Evolutionary conservation across 2,888 invertebrate species (phyloP), one percentile per base, ranked within the genome.

Genomic region (Drosophila neutralis): DNA sequence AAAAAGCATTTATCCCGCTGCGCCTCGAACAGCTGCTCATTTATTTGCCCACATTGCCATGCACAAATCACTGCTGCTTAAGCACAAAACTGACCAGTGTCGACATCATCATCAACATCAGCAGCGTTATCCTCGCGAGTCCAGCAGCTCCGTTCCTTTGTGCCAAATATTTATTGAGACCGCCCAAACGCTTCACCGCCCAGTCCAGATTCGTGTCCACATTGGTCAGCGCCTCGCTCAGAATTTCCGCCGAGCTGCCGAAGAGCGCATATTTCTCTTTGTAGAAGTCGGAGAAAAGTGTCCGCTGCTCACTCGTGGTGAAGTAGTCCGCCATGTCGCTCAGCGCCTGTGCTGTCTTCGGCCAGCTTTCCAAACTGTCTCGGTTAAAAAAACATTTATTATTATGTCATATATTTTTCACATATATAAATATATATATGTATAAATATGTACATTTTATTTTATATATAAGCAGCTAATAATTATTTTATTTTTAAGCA

Each of bases 121-220:
- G 27, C 27, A 56, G 29, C 27, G 38, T 38, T 4, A 33, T 54
- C n/a, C 54, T 62, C 27, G 42, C 45, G 31, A 70, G 29, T 10
- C 72, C 68, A 63, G 70, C 57, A 31, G 77, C 84, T 18, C 67
- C 73, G 51, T 82, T 90, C 1, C 88, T 65, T 2, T 48, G 27
- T 27, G 66, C 70, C 36, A 92, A 72, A 61, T 81, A 92, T 6
- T 56, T n/a, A 1, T 78, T 72, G 18, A 92, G 73, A 1, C 60
- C 59, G 13, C 54, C 71, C 48, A 92, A 69, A 60, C 87, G 76
- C 4, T 67, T 67, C 13, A 80, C 78, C 0, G 91, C 80, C 93
- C 93, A 93, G 36, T 80, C 61, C 1, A 92, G 51, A 70, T 93
- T 93, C 1, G 59, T 51, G 5, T 87, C 79, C 0, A 92, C 89